These are phyloP conservation scores for Bovichtus variegatus DNA, from an alignment of 2,797 vertebrate genomes.

Conservation along the genomic window DNA sequence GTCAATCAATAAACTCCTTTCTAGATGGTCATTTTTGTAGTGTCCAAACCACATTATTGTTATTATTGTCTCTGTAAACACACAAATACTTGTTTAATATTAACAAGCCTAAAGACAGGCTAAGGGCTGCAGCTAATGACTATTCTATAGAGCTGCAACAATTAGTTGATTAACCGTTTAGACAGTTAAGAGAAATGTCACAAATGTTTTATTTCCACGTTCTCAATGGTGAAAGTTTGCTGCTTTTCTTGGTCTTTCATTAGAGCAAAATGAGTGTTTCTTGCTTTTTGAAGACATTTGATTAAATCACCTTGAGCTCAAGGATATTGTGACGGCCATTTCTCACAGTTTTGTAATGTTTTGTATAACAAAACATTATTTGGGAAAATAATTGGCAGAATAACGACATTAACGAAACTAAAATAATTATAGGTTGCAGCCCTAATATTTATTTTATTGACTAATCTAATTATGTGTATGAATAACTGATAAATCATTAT, in stretches of 20 bases:
- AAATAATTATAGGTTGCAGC: not conserved
- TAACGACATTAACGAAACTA: not conserved
- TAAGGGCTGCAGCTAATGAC: not conserved
- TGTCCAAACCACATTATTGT: slow-evolving; percentile 16
- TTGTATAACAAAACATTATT: not conserved
- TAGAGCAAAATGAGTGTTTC: not conserved
- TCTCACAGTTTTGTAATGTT: not conserved
- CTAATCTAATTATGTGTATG: not conserved
- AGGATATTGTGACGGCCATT: not conserved
- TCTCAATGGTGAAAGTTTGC: not conserved
- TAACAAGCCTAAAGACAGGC: not conserved
- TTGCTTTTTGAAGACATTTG: not conserved
- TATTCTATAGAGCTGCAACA: not conserved
- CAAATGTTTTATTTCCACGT: not conserved
- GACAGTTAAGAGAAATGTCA: rapidly evolving
- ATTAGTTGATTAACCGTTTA: not conserved
- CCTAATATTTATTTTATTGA: not conserved
- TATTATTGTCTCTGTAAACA: not conserved
- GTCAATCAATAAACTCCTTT: slow-evolving; percentile 5
- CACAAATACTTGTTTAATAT: not conserved
- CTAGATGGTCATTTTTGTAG: slow-evolving; percentile 3
- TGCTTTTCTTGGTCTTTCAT: not conserved
- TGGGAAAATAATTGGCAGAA: not conserved
- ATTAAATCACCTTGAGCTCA: not conserved
- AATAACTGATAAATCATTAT: not conserved